Base-by-base conservation (phyloP, 2,797 vertebrate genomes). In the Heterohyrax brucei region DNA sequence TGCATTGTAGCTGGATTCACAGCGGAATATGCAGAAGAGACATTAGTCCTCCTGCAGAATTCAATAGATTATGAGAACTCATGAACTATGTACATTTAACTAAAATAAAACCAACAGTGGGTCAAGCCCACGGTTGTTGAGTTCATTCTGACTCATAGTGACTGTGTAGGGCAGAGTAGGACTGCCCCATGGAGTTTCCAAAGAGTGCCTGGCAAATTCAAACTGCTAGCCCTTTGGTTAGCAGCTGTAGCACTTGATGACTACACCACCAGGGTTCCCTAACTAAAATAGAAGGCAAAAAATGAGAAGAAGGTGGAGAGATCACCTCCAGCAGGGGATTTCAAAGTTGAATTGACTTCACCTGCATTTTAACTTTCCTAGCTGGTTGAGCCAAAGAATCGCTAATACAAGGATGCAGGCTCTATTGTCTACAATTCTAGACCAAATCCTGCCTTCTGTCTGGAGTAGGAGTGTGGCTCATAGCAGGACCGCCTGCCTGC, bases 401-500 rank as follows among this genome's bases (percentile, higher is more conserved):
- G 18, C 62, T n/a, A 16, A 16, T 44, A 14, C 8, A 85, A 68
- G 39, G n/a, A 66, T 21, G 19, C 10, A 4, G 1, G 8, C 24
- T 83, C 44, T 91, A 0, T 44, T n/a, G 59, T 61, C 50, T 62
- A 13, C 19, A 94, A 76, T 91, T 91, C 82, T 44, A 95, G 44
- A 70, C 75, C n/a, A 90, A 62, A 93, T n/a, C 5, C 50, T 73
- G 64, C 19, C 22, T 76, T 70, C 56, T 10, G 12, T 13, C 46
- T 72, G 39, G 62, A 16, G 28, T 10, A 24, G 22, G 53, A n/a
- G 5, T 44, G 21, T 46, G 13, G 33, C 18, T 88, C 12, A 9
- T 39, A n/a, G 22, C 70, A 64, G 73, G 21, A 66, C 2, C 21
- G 12, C 68, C 73, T 61, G 46, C 33, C 89, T 30, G 28, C 3